phyloP scores from a whole-genome alignment of 2,888 invertebrate species.

The Lucinisca nassula region DNA sequence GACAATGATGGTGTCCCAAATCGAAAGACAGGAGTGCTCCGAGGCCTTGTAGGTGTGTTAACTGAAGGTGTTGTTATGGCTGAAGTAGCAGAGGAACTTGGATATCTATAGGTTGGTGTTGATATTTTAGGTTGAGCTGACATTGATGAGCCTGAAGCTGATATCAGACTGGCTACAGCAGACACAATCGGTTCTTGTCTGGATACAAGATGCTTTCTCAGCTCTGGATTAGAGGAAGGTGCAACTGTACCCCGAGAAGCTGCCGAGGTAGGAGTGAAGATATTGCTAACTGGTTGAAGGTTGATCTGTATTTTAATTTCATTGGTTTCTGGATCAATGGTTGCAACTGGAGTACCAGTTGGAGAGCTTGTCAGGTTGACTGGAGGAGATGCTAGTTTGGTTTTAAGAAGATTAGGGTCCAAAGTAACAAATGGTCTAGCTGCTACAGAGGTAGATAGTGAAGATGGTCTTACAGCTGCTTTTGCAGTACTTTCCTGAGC shows the following conservation, averaged over 20 bases:
- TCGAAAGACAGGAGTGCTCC: background rate
- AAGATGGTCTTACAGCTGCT: background rate
- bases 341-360: background rate
- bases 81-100: background rate
- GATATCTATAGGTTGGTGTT: slow-evolving; percentile 50
- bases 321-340: slow-evolving; percentile 40
- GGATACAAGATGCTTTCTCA: slow-evolving; percentile 10
- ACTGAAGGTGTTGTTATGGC: background rate
- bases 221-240: slow-evolving; percentile 8
- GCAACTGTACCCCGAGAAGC: background rate
- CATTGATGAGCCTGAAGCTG: background rate
- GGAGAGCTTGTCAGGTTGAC: background rate
- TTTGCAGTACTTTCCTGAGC: background rate
- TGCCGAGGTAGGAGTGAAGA: background rate
- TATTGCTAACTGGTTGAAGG: slow-evolving; percentile 55
- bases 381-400: background rate
- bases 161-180: slow-evolving; percentile 17
- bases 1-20: background rate
- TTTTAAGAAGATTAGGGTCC: background rate
- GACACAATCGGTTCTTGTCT: slow-evolving; percentile 43
- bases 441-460: background rate
- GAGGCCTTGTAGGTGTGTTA: background rate
- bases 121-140: background rate
- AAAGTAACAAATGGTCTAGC: background rate
- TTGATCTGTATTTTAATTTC: slow-evolving; percentile 82